A percentile compares a stretch with the other conserved stretches of the same genome.
phyloP scores from a whole-genome alignment of 35 echinoderm and acorn worm genomes.

The Acanthaster planci region DNA sequence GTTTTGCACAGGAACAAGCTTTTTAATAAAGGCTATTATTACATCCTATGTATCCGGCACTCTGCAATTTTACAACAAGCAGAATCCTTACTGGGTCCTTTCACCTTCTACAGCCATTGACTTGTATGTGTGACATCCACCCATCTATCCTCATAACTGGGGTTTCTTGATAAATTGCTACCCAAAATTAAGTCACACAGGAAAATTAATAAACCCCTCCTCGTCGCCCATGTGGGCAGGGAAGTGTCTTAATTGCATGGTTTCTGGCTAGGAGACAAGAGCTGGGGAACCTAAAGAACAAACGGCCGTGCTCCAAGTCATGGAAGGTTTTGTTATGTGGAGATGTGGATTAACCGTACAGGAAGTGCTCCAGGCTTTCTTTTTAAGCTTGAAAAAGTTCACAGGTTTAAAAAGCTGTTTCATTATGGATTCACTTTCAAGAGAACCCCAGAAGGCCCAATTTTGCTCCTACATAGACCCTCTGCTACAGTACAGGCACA shows the following conservation, averaged over 20 bases:
- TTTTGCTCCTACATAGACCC: too few species aligned
- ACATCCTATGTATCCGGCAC: not conserved
- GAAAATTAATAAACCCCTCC: conserved; percentile 14
- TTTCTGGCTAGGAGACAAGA: not conserved
- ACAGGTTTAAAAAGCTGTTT: too few species aligned
- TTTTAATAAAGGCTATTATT: conserved; percentile 22
- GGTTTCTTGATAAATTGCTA: conserved; percentile 21
- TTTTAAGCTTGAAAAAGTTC: too few species aligned
- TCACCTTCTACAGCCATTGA: not conserved
- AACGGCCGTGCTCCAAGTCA: too few species aligned
- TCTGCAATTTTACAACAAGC: not conserved
- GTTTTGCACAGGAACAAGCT: not conserved
- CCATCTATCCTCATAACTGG: not conserved
- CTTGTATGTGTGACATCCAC: not conserved
- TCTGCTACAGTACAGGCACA: too few species aligned
- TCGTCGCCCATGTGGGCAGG: not conserved
- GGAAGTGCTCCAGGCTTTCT: too few species aligned
- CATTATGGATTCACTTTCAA: too few species aligned
- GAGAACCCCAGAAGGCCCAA: too few species aligned
- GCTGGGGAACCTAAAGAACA: too few species aligned
- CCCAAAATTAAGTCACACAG: conserved; percentile 12
- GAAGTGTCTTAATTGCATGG: not conserved
- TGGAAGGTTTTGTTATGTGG: too few species aligned
- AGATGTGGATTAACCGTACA: too few species aligned
- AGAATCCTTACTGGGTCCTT: not conserved